Conservation (phyloP, 2,113 vertebrate species). For the Chiloscyllium plagiosum region DNA sequence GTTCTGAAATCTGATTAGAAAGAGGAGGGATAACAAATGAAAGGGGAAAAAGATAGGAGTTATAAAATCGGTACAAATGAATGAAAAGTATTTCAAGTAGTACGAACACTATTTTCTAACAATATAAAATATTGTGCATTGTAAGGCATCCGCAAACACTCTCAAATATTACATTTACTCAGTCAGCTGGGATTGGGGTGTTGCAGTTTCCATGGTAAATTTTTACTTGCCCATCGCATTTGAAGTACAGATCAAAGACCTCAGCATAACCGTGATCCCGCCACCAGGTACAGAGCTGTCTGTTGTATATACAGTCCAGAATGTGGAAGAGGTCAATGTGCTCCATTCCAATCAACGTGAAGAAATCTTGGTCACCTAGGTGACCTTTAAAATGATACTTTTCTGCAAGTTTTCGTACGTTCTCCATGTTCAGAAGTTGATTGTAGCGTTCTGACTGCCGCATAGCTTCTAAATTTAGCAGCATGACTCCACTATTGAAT, state of each 20-base stretch:
- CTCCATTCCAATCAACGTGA: constrained; percentile 94
- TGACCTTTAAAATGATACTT: constrained; percentile 89
- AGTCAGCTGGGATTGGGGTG: constrained; percentile 76
- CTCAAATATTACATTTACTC: constrained; percentile 41
- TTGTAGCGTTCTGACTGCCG: constrained; percentile 77
- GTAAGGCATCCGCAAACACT: neutral
- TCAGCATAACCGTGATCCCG: constrained; percentile 84
- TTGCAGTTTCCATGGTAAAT: constrained; percentile 97
- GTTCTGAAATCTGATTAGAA: neutral
- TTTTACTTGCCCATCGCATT: constrained; percentile 71
- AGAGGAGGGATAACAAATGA: neutral
- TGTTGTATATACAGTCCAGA: constrained; percentile 86
- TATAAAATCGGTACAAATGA: neutral
- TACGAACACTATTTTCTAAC: neutral
- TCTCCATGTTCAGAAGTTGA: constrained; percentile 67
- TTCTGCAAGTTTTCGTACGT: constrained; percentile 69
- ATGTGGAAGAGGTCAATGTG: constrained; percentile 80
- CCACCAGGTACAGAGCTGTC: constrained; percentile 97
- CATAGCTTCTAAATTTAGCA: constrained; percentile 83
- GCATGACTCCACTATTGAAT: constrained; percentile 93
- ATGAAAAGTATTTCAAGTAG: neutral
- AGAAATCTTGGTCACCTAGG: constrained; percentile 96
- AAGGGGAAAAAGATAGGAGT: neutral
- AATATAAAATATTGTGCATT: neutral
- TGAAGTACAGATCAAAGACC: constrained; percentile 81